Evolutionary conservation across 2,113 vertebrate genomes (phyloP).

Genomic region (Isichthys henryi): DNA sequence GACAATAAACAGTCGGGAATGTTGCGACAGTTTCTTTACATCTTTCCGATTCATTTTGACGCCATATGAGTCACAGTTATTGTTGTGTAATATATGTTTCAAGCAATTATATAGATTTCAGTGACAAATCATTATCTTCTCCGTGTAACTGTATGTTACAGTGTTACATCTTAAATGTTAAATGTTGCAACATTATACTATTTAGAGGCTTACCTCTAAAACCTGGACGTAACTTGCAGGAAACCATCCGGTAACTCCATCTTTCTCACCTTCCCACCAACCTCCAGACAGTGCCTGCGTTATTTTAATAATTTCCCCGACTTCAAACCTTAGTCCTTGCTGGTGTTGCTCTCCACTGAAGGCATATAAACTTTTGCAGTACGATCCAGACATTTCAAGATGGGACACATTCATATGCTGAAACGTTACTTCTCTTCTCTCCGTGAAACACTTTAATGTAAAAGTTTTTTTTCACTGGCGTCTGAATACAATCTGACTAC

Average conservation of each 20-base stretch:
- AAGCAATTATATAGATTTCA: background rate
- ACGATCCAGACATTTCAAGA: slow-evolving; percentile 58
- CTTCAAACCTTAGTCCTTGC: slow-evolving; percentile 80
- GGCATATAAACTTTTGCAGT: slow-evolving; percentile 79
- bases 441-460: background rate
- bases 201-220: slow-evolving; percentile 70
- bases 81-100: background rate
- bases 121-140: background rate
- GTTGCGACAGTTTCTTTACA: background rate
- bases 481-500: background rate
- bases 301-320: slow-evolving; percentile 80
- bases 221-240: slow-evolving; percentile 90
- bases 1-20: background rate
- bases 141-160: background rate
- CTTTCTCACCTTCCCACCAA: slow-evolving; percentile 96
- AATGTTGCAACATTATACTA: background rate
- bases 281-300: slow-evolving; percentile 80
- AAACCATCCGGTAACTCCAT: slow-evolving; percentile 85
- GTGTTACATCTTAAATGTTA: background rate
- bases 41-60: background rate
- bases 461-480: background rate
- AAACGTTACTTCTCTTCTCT: background rate
- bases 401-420: slow-evolving; percentile 9
- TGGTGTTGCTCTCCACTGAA: slow-evolving; percentile 84
- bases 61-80: background rate